Base-by-base conservation (phyloP, 1,140 invertebrate genomes). In the Nasonia vitripennis region DNA sequence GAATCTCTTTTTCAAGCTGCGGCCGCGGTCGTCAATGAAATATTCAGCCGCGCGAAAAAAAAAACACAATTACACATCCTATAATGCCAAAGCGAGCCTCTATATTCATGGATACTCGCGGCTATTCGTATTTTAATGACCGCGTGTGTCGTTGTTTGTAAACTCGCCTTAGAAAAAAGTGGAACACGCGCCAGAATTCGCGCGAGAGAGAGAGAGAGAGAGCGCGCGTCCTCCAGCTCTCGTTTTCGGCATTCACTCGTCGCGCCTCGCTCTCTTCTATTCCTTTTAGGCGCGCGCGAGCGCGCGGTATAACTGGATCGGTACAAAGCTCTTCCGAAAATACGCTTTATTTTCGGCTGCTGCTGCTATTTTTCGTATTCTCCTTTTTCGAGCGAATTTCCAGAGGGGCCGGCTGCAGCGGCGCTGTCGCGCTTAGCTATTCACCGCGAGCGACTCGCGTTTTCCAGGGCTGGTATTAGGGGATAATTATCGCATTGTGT, bases 161-260 rank as follows among this genome's bases (percentile, higher is more conserved):
- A 83, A 83, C 81, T 77, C 51, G 68, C 23, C 23, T 34, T 71
- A 55, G 83, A 83, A 85, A 84, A 87, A 87, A 87, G 86, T 84
- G 81, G 88, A 88, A 87, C 89, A 88, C 89, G 88, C 88, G 88
- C 87, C 89, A 84, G 78, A 80, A 83, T 83, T 77, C 84, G 86
- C 70, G 75, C 77, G 67, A 74, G 55, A 27, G 27, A 27, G 27
- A 27, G 27, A 27, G 27, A 27, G 27, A 27, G 27, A 27, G 75
- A 81, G 67, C 67, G 55, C 68, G 80, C 70, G 55, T 74, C 78
- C 81, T 77, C 78, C 67, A 9, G 31, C 73, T 74, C 73, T 37
- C 9, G 23, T 67, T 67, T 67, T 67, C 17, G 12, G 17, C 17
- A 70, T 70, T 70, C 23, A 31, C 23, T 11, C 7, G 23, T 31